A percentile compares a stretch with the other conserved stretches of the same genome.
Conservation (phyloP, 2,888 invertebrate genomes). For the Meiosimyza decipiens region DNA sequence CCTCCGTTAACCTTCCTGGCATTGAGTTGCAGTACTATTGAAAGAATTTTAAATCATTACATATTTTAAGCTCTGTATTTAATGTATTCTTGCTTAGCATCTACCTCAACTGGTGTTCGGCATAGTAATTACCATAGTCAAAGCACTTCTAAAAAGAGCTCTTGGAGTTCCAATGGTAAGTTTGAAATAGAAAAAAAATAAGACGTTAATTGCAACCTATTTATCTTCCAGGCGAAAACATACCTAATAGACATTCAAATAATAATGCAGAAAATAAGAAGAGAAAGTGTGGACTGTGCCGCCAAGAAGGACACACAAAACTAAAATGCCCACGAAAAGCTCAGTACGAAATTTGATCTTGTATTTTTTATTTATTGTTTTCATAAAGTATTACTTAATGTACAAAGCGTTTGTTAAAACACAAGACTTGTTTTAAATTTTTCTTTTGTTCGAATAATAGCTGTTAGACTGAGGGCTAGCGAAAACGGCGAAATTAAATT, state of each 20-base stretch:
- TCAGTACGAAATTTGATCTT: slow-evolving; percentile 52
- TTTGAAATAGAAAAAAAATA: no score
- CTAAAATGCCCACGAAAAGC: slow-evolving; percentile 69
- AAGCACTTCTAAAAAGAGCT: background rate
- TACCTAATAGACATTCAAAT: background rate
- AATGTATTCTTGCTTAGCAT: slow-evolving; percentile 12
- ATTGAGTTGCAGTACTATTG: no score
- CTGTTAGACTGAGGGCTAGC: no score
- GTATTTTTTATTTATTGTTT: slow-evolving; percentile 27
- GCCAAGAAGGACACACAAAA: slow-evolving; percentile 76
- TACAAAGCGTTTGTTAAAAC: background rate
- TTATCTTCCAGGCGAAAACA: background rate
- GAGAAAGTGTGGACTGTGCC: slow-evolving; percentile 79
- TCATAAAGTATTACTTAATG: slow-evolving; percentile 31
- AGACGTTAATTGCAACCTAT: background rate
- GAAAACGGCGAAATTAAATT: no score
- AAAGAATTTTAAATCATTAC: no score
- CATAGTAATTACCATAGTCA: background rate
- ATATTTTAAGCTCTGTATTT: no score
- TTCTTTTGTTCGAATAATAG: background rate
- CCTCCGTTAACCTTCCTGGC: no score
- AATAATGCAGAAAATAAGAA: slow-evolving; percentile 43
- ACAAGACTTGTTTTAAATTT: background rate
- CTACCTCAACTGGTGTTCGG: slow-evolving; percentile 25
- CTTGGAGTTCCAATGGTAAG: background rate